Percentiles rank a stretch among this genome's conserved stretches.
Evolutionary conservation across 2,113 vertebrate species (phyloP).

Genomic region (Eleginops maclovinus): DNA sequence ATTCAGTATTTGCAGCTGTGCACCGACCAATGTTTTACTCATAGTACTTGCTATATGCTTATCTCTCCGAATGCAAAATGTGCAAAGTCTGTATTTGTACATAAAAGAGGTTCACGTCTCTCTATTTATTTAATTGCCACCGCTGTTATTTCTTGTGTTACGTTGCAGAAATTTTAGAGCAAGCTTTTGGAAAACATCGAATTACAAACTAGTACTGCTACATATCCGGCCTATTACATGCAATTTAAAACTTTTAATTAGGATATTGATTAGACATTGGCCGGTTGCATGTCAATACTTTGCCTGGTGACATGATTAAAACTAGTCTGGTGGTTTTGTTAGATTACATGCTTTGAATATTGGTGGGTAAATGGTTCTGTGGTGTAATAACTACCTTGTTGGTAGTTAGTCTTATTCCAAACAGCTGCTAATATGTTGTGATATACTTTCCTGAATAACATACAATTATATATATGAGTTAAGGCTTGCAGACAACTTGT

Average conservation of each 20-base stretch:
- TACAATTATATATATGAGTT: background rate
- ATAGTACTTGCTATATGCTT: background rate
- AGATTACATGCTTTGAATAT: conserved; percentile 10
- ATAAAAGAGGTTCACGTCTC: background rate
- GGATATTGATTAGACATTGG: conserved; percentile 12
- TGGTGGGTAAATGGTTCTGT: background rate
- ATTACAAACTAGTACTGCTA: conserved; percentile 6
- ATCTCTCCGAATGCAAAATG: background rate
- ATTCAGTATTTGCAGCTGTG: background rate
- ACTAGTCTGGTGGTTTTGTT: background rate
- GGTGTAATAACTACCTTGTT: background rate
- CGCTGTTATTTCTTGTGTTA: conserved; percentile 17
- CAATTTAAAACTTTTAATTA: conserved; percentile 45
- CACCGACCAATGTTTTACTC: background rate
- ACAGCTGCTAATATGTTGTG: background rate
- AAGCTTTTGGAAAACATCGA: conserved; percentile 4
- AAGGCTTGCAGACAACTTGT: background rate
- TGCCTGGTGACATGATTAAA: conserved; percentile 28
- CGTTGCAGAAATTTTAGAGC: background rate
- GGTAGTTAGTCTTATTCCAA: background rate
- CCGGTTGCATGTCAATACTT: conserved; percentile 32
- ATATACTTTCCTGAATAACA: background rate
- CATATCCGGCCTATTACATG: background rate
- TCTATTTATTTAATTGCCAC: background rate
- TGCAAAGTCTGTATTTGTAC: background rate